Percentiles rank a stretch among this genome's conserved stretches.
phyloP scores from a whole-genome alignment of 2,888 invertebrate species.

The Escarpia spicata region DNA sequence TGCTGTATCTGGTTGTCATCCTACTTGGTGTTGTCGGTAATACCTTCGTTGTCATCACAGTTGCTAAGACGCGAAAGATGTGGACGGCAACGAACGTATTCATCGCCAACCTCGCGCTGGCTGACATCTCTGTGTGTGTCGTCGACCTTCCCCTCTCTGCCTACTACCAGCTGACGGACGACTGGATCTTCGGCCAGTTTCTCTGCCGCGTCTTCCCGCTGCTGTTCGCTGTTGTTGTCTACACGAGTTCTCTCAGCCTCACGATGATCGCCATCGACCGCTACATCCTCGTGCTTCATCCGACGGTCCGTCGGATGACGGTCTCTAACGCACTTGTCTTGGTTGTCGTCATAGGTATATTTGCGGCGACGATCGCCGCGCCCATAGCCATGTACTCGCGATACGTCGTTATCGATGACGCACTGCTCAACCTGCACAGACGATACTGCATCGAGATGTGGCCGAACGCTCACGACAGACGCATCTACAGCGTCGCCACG shows the following conservation, averaged over 20 bases:
- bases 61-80: slow-evolving; percentile 54
- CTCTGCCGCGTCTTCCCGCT: slow-evolving; percentile 60
- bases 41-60: slow-evolving; percentile 56
- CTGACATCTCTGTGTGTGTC: slow-evolving; percentile 60
- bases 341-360: slow-evolving; percentile 49
- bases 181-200: slow-evolving; percentile 59
- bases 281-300: slow-evolving; percentile 55
- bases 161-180: slow-evolving; percentile 60
- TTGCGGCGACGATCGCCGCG: slow-evolving; percentile 54
- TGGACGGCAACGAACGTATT: slow-evolving; percentile 63
- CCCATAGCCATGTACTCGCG: slow-evolving; percentile 73
- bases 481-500: slow-evolving; percentile 53
- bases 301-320: slow-evolving; percentile 54
- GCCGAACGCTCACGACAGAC: slow-evolving; percentile 47
- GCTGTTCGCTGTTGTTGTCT: slow-evolving; percentile 60
- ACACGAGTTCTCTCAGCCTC: slow-evolving; percentile 59
- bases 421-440: slow-evolving; percentile 47
- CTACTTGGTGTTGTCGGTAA: slow-evolving; percentile 59
- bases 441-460: slow-evolving; percentile 55
- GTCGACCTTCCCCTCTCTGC: slow-evolving; percentile 62
- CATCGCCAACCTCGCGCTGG: slow-evolving; percentile 59
- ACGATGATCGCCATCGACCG: slow-evolving; percentile 63
- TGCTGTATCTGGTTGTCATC: slow-evolving; percentile 48
- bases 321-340: slow-evolving; percentile 51
- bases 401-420: slow-evolving; percentile 44